Base-by-base conservation (phyloP, 2,888 invertebrate genomes). In the Zeuzera pyrina region DNA sequence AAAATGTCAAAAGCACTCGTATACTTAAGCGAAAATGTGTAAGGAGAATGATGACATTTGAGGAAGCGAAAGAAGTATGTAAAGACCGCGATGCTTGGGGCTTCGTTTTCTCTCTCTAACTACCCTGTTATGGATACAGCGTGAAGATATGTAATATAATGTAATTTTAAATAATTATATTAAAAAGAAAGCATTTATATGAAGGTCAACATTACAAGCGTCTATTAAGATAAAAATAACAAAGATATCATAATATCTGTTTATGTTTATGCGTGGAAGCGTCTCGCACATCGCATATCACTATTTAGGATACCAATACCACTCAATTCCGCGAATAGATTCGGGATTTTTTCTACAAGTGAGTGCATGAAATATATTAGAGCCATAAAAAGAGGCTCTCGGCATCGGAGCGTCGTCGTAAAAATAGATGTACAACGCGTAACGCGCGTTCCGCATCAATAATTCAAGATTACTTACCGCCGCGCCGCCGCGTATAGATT, bases 381-480 rank as follows among this genome's bases (percentile, higher is more conserved):
- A 51, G 58, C 60, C 59, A 70, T 81, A 81, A 81, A 81, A 79
- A 74, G 67, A 57, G 65, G 63, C 68, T 65, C 43, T 36, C 55
- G 49, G 52, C 52, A 52, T 58, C 52, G 52, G 48, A 35, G 41
- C 44, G 46, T 34, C 40, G 42, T 74, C 79, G 67, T 81, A 79
- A 81, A 79, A 74, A 68, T 73, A 70, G 68, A 71, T 70, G 70
- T 73, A 67, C 58, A 57, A 42, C 57, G 60, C 62, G 63, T 57
- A 57, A 59, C 62, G 56, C 54, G 52, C 55, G 56, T 56, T 61
- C 59, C 63, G 60, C 69, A 69, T 79, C 76, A 74, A 77, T 81
- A 78, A 77, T 72, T 78, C 73, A 77, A 68, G 74, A 77, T 78
- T 76, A 78, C 57, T 45, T 42, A 41, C 38, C 39, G 34, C 40